Percentiles rank a stretch among this genome's conserved stretches.
phyloP scores from a whole-genome alignment of 2,113 vertebrate genomes.

The Hirundichthys speculiger region DNA sequence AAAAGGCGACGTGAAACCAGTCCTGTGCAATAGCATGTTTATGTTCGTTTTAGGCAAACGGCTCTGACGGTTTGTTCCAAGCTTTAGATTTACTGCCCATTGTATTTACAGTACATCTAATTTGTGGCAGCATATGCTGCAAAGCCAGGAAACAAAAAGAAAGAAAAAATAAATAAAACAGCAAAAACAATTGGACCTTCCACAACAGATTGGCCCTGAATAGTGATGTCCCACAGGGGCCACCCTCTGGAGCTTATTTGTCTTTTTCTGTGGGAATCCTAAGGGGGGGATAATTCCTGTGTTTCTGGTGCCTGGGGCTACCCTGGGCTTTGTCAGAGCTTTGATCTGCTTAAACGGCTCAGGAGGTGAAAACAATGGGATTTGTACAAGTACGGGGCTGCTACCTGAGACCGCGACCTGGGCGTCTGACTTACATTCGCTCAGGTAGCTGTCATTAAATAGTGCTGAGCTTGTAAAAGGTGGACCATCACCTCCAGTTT shows the following conservation, averaged over 20 bases:
- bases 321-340: slow-evolving; percentile 76
- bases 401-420: slow-evolving; percentile 79
- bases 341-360: slow-evolving; percentile 80
- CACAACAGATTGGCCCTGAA: slow-evolving; percentile 59
- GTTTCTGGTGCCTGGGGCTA: slow-evolving; percentile 76
- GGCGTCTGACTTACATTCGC: slow-evolving; percentile 47
- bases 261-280: slow-evolving; percentile 71
- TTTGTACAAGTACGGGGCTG: slow-evolving; percentile 68
- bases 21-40: background rate
- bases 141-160: too few species aligned
- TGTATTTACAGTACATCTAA: slow-evolving; percentile 39
- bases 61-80: background rate
- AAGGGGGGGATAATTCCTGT: slow-evolving; percentile 59
- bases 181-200: slow-evolving; percentile 54
- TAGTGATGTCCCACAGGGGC: slow-evolving; percentile 66
- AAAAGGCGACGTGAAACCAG: slow-evolving; percentile 6
- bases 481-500: slow-evolving; percentile 67
- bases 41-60: background rate
- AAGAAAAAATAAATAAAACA: background rate
- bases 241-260: slow-evolving; percentile 69
- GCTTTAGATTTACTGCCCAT: slow-evolving; percentile 31
- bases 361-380: slow-evolving; percentile 75
- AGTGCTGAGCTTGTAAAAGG: slow-evolving; percentile 75
- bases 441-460: slow-evolving; percentile 69
- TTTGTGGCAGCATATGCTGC: slow-evolving; percentile 52